phyloP scores from a whole-genome alignment of 2,888 invertebrate genomes.

The Noctua janthe region DNA sequence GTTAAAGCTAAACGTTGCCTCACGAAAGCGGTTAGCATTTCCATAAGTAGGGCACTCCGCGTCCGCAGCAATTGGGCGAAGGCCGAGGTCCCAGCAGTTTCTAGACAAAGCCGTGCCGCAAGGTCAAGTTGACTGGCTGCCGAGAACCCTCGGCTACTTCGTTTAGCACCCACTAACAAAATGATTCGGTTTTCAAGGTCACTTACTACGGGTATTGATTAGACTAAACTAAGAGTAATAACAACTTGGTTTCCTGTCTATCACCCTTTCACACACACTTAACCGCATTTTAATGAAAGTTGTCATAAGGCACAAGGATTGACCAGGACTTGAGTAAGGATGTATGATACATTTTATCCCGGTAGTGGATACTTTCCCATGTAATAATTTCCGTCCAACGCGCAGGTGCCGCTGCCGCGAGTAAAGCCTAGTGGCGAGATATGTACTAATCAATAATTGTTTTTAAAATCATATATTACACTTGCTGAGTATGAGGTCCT shows the following conservation, averaged over 20 bases:
- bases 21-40: conserved; percentile 36
- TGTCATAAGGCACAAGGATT: background rate
- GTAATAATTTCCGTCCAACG: background rate
- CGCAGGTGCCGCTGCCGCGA: background rate
- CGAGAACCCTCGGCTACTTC: conserved; percentile 56
- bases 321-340: background rate
- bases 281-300: background rate
- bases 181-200: conserved; percentile 30
- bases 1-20: conserved; percentile 10
- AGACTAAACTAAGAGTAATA: background rate
- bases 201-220: background rate
- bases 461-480: background rate
- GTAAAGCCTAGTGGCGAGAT: background rate
- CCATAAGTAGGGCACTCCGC: conserved; percentile 48
- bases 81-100: conserved; percentile 47
- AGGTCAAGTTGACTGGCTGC: conserved; percentile 60
- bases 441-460: background rate
- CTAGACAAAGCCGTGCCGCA: conserved; percentile 61
- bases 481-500: background rate
- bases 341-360: background rate
- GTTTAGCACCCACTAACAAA: conserved; percentile 37
- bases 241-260: background rate
- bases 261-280: background rate
- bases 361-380: background rate
- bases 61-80: conserved; percentile 54